Evolutionary conservation across 2,797 vertebrate species (phyloP).

Genomic region (Champsocephalus esox): DNA sequence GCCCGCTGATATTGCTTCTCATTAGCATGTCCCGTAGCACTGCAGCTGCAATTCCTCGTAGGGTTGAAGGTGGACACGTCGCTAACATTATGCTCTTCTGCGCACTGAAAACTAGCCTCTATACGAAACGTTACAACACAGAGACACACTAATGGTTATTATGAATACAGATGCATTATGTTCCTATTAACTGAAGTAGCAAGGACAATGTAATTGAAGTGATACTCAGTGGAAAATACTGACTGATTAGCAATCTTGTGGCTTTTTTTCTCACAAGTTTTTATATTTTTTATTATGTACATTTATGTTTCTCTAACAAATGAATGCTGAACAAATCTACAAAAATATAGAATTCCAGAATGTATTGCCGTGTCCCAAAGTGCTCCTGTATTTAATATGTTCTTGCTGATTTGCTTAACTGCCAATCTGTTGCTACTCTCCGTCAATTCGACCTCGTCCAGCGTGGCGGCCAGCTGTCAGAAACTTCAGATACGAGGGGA

Average conservation of each 20-base stretch:
- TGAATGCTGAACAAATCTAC: background rate
- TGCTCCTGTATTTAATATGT: background rate
- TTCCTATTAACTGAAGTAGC: slow-evolving; percentile 23
- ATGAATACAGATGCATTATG: slow-evolving; percentile 30
- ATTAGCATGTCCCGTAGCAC: slow-evolving; percentile 64
- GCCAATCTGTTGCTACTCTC: background rate
- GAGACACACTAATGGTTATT: slow-evolving; percentile 31
- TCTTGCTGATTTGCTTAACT: background rate
- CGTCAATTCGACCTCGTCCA: background rate
- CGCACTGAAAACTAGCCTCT: slow-evolving; percentile 26
- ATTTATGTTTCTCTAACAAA: background rate
- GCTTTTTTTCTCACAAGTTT: background rate
- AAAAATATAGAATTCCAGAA: background rate
- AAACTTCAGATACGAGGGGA: background rate
- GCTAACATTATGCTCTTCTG: slow-evolving; percentile 47
- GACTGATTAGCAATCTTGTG: background rate
- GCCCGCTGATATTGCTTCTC: slow-evolving; percentile 65
- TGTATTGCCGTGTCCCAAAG: background rate
- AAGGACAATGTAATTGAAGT: background rate
- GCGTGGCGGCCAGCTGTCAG: background rate
- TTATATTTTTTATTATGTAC: background rate
- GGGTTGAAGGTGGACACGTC: slow-evolving; percentile 53
- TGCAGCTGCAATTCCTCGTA: slow-evolving; percentile 38
- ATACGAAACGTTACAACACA: slow-evolving; percentile 40
- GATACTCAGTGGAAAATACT: background rate